These are phyloP conservation scores for Holocentrus rufus DNA, from an alignment of 2,797 vertebrate genomes.

Conservation along the genomic window DNA sequence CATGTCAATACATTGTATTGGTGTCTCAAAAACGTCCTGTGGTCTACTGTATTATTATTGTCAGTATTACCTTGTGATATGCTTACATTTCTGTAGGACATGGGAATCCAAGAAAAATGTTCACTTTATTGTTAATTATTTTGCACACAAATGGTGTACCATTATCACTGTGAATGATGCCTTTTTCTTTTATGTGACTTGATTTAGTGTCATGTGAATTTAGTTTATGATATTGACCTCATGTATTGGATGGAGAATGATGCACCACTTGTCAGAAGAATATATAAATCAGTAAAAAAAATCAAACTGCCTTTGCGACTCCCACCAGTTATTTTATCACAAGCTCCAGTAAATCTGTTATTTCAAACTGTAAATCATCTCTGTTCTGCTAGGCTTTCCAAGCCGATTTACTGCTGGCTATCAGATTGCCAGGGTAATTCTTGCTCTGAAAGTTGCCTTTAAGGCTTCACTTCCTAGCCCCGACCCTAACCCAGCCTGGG, in stretches of 20 bases:
- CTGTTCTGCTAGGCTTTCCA: too few relatives aligned
- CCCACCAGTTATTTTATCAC: constrained; percentile 2
- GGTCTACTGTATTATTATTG: not conserved
- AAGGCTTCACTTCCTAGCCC: too few relatives aligned
- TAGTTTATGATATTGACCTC: not conserved
- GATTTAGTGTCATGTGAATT: not conserved
- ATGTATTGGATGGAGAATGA: not conserved
- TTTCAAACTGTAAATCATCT: not conserved
- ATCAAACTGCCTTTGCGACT: constrained; percentile 12
- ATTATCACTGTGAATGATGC: constrained; percentile 42
- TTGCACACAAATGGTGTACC: constrained; percentile 12
- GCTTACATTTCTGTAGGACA: constrained; percentile 17
- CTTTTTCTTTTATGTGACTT: not conserved
- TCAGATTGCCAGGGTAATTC: too few relatives aligned
- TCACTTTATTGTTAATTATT: constrained; percentile 15
- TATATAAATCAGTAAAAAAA: constrained; percentile 1
- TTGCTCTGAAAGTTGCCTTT: too few relatives aligned
- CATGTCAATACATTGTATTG: too few relatives aligned
- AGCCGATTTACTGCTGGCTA: too few relatives aligned
- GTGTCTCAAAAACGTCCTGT: not conserved
- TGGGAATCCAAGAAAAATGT: constrained; percentile 3
- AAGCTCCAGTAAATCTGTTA: not conserved
- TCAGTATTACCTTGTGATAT: not conserved
- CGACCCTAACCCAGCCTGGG: too few relatives aligned
- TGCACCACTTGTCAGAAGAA: not conserved